Evolutionary conservation across 2,797 vertebrate genomes (phyloP), one percentile per base, ranked within the genome.

Genomic region (Cossypha polioptera): DNA sequence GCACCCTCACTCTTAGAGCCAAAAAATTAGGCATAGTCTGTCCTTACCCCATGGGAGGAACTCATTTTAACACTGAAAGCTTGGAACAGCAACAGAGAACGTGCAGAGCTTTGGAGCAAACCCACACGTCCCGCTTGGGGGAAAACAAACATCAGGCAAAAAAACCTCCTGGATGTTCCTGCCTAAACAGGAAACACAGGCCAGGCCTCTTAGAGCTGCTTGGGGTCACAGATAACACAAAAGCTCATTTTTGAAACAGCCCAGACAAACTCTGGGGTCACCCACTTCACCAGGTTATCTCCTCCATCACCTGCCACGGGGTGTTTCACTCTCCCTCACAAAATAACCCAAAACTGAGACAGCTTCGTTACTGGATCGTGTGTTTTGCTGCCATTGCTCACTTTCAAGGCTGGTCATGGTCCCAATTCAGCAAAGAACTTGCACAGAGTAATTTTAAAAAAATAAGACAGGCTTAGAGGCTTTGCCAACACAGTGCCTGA

Each of bases 331-430:
- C 19, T 43, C 33, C 38, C 29, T 57, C 8, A 35, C 4, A 1
- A 36, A 45, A 57, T 10, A 38, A 38, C 19, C 26, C 40, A 9
- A 25, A 76, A 67, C 28, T 4, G 18, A 85, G 65, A 73, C 17
- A 21, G 16, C n/a, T 50, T 50, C 5, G 13, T 42, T 69, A 62
- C 43, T 66, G 43, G 4, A 74, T 87, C 58, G 16, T 14, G 19
- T 48, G 24, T 84, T 95, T 91, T 92, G 57, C 83, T 94, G 66
- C 81, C 93, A 90, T 38, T 84, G 87, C 92, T 95, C 84, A 71
- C 79, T 88, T 63, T 75, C 80, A 92, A 31, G 16, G 57, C 59
- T 90, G 79, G 81, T 55, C 58, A 6, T 94, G 86, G 95, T 95
- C 82, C 92, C 77, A 78, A 21, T 62, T 79, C 68, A 92, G 59